Evolutionary conservation across 2,797 vertebrate species (phyloP).

Genomic region (Halcyon smyrnensis): DNA sequence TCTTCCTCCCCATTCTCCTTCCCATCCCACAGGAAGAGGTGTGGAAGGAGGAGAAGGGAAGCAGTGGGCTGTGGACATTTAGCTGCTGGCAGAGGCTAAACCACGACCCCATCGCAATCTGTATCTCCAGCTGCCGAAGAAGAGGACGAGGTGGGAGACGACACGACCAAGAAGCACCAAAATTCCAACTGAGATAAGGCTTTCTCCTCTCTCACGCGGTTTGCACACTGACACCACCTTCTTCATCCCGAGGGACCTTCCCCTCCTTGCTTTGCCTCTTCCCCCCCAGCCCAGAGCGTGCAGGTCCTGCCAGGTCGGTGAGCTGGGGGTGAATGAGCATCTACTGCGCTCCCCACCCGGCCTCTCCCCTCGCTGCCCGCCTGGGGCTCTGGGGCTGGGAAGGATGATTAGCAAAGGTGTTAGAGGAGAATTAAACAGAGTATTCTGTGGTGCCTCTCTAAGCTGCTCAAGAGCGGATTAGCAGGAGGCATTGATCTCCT

Average conservation of each 20-base stretch:
- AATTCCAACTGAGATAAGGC: accelerated
- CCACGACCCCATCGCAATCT: neutral
- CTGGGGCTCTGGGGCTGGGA: neutral
- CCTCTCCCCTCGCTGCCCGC: neutral
- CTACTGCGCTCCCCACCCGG: neutral
- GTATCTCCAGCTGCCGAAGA: accelerated
- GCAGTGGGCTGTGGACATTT: too few species aligned
- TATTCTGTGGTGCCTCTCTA: conserved; percentile 51
- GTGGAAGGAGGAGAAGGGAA: too few species aligned
- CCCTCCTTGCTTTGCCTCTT: neutral
- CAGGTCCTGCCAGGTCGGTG: neutral
- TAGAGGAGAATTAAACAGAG: conserved; percentile 57
- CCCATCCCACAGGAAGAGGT: too few species aligned
- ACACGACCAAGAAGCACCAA: neutral
- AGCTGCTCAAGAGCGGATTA: conserved; percentile 66
- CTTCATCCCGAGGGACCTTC: neutral
- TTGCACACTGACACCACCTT: accelerated
- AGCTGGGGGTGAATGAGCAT: neutral
- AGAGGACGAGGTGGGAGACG: neutral
- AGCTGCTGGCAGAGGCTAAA: too few species aligned
- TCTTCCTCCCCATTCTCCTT: too few species aligned
- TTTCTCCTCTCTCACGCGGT: accelerated
- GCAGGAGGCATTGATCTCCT: conserved; percentile 57
- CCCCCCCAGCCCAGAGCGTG: accelerated
- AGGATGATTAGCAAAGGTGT: conserved; percentile 33